Evolutionary conservation across 2,113 vertebrate genomes (phyloP).

Genomic region (Apus apus): DNA sequence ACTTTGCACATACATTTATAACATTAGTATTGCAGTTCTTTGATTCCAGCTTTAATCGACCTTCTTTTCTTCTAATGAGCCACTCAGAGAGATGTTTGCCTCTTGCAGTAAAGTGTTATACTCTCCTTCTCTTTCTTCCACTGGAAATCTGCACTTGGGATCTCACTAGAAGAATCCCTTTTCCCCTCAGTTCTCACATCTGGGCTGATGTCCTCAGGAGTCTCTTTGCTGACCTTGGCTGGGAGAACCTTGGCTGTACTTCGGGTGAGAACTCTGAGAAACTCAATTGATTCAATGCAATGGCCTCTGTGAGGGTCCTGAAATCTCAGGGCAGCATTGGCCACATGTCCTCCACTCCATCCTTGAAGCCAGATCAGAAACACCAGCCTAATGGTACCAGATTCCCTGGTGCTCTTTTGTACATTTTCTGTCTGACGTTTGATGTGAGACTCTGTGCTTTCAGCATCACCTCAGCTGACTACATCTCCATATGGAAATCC

Average conservation of each 20-base stretch:
- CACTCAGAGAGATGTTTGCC: background rate
- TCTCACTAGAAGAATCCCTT: background rate
- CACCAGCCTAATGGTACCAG: background rate
- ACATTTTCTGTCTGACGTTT: background rate
- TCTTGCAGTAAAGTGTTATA: background rate
- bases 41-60: conserved; percentile 25
- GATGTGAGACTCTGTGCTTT: background rate
- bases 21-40: background rate
- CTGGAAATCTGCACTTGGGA: background rate
- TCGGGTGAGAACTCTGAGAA: background rate
- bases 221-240: background rate
- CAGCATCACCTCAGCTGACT: conserved; percentile 8
- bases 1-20: background rate
- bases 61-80: conserved; percentile 19
- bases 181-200: background rate
- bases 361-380: background rate
- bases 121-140: background rate
- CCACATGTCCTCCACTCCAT: background rate
- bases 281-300: accelerated
- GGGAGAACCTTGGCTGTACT: background rate
- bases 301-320: background rate
- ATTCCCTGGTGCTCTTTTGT: background rate
- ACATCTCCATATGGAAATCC: background rate
- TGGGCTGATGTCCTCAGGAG: background rate
- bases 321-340: accelerated